Evolutionary conservation across 1,140 invertebrate genomes (phyloP), one percentile per base, ranked within the genome.

Genomic region (Mya arenaria): DNA sequence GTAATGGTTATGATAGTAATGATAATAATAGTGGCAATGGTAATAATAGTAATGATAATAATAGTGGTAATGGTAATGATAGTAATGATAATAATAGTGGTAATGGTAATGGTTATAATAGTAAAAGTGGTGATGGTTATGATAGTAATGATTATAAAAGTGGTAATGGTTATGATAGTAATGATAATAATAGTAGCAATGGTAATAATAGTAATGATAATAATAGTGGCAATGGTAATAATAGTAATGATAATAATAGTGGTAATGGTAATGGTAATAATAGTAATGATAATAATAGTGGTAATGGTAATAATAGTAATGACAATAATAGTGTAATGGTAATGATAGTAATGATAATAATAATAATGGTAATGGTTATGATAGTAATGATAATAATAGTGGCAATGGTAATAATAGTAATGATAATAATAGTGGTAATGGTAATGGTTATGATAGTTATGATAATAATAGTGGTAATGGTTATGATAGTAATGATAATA

Each of bases 401-500:
- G 34, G 32, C 34, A 36, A 32, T 36, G 34, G 32, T 36, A 66
- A 30, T 66, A 66, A 30, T 36, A 66, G 63, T 36, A 66, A 32
- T 36, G 34, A 32, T 36, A 66, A 32, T 66, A 66, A 32, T 36
- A 66, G 63, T 36, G 34, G 63, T 36, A 66, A 32, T 36, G 34
- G 32, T 66, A 66, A 32, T 66, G 34, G 63, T 36, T 30, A 32
- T 36, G 34, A 32, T 36, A 66, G 63, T 32, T 30, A 32, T 36
- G 34, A 32, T 36, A 66, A 32, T 66, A 66, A 32, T 66, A 37
- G 34, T 36, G 34, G 63, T 66, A 66, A 32, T 66, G 23, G 63
- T 66, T 30, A 32, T 32, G 23, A 32, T 66, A 66, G 32, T 66
- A 66, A 32, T 66, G 23, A 32, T 36, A 15, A 23, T 10, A 66